phyloP scores from a whole-genome alignment of 1,140 invertebrate species.

The Papilio xuthus region DNA sequence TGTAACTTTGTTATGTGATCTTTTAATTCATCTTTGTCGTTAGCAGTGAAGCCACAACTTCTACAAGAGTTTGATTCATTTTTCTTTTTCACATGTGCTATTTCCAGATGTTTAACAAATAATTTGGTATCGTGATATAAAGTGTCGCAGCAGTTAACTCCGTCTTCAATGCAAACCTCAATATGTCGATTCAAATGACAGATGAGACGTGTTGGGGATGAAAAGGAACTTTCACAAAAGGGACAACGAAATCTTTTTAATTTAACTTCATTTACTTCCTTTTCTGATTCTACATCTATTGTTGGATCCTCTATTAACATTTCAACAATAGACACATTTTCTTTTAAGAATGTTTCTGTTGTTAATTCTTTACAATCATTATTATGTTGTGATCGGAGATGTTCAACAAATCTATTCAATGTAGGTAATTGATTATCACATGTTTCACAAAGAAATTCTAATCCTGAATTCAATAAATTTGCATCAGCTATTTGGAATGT shows the following conservation, averaged over 20 bases:
- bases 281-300: not conserved
- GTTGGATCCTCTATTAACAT: slow-evolving; percentile 47
- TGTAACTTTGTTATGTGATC: slow-evolving; percentile 55
- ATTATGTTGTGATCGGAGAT: slow-evolving; percentile 50
- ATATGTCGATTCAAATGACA: slow-evolving; percentile 63
- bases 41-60: slow-evolving; percentile 53
- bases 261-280: slow-evolving; percentile 26
- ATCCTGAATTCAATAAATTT: slow-evolving; percentile 48
- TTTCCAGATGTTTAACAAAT: slow-evolving; percentile 58
- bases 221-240: slow-evolving; percentile 64
- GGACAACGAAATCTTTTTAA: slow-evolving; percentile 57
- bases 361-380: slow-evolving; percentile 33
- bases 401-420: slow-evolving; percentile 48
- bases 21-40: slow-evolving; percentile 43
- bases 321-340: slow-evolving; percentile 66
- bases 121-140: slow-evolving; percentile 49
- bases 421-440: slow-evolving; percentile 48
- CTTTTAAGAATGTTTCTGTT: slow-evolving; percentile 54
- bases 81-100: slow-evolving; percentile 46
- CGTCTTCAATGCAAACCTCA: slow-evolving; percentile 49
- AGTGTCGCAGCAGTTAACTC: slow-evolving; percentile 54
- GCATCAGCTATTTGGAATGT: slow-evolving; percentile 53
- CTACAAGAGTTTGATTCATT: slow-evolving; percentile 41
- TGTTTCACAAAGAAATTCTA: slow-evolving; percentile 64
- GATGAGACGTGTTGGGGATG: slow-evolving; percentile 57